These are phyloP conservation scores for Strigops habroptila DNA, from an alignment of 2,113 vertebrate genomes.

Conservation along the genomic window DNA sequence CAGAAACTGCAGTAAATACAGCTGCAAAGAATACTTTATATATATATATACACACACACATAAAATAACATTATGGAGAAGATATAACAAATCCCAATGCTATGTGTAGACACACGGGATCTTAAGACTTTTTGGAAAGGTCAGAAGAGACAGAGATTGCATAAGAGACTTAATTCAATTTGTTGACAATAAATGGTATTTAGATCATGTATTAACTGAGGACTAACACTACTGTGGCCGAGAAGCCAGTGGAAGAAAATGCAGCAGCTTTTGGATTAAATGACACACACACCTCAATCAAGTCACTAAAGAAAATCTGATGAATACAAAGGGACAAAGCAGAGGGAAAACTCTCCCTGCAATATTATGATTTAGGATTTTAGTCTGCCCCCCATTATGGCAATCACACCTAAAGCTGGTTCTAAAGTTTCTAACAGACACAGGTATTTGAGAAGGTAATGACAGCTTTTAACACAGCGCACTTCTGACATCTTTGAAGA, in stretches of 20 bases:
- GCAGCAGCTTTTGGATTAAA: not conserved
- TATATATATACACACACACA: not conserved
- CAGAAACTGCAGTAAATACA: not conserved
- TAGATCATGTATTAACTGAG: not conserved
- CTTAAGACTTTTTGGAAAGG: not conserved
- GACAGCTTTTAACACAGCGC: not conserved
- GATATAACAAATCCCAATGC: not conserved
- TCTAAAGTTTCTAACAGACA: not conserved
- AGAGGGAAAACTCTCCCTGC: not conserved
- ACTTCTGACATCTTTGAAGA: not conserved
- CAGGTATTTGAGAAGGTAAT: not conserved
- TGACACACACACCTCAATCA: not conserved
- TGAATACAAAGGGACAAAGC: not conserved
- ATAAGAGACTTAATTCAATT: not conserved
- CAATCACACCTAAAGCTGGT: not conserved
- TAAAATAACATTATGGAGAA: not conserved
- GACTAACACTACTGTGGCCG: not conserved
- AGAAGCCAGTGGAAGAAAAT: not conserved
- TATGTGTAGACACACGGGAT: accelerated
- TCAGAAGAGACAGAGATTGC: not conserved
- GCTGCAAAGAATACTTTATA: not conserved
- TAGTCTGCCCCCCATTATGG: not conserved
- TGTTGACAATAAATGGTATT: not conserved
- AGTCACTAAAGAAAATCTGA: not conserved
- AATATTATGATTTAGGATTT: not conserved